Evolutionary conservation across 2,113 vertebrate genomes (phyloP).

Genomic region (Melanostigma gelatinosum): DNA sequence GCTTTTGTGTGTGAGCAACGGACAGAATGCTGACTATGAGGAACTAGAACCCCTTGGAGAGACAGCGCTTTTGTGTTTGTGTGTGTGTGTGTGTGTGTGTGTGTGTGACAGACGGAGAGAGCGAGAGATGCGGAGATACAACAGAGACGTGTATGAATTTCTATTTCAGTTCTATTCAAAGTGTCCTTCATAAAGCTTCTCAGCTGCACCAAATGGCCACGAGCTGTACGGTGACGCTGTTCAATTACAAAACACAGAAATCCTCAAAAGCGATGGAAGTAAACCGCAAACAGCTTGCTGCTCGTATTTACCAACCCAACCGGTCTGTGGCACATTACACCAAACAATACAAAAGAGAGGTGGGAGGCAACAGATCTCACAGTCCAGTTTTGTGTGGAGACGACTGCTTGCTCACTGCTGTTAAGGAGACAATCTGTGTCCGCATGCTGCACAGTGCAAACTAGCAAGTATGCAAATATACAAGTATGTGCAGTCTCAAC

Average conservation of each 20-base stretch:
- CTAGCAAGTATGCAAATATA: slow-evolving; percentile 10
- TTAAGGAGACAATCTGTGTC: slow-evolving; percentile 56
- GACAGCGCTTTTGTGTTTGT: slow-evolving; percentile 33
- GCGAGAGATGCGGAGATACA: slow-evolving; percentile 35
- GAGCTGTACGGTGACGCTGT: slow-evolving; percentile 3
- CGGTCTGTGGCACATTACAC: slow-evolving; percentile 55
- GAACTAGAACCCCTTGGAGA: slow-evolving; percentile 57
- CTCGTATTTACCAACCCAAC: slow-evolving; percentile 54
- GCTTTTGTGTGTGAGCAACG: slow-evolving; percentile 35
- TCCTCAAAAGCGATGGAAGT: slow-evolving; percentile 25
- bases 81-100: not conserved
- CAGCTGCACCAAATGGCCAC: slow-evolving; percentile 21
- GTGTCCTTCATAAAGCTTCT: slow-evolving; percentile 9
- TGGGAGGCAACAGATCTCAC: slow-evolving; percentile 55
- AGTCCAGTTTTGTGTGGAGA: slow-evolving; percentile 36
- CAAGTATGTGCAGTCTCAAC: not conserved
- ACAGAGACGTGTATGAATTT: slow-evolving; percentile 10
- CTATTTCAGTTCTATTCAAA: slow-evolving; percentile 21
- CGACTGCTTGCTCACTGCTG: slow-evolving; percentile 37
- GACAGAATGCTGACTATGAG: slow-evolving; percentile 72
- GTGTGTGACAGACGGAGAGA: slow-evolving; percentile 7
- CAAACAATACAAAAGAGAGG: slow-evolving; percentile 57
- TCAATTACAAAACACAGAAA: slow-evolving; percentile 35
- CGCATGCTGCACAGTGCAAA: slow-evolving; percentile 17
- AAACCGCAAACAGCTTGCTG: slow-evolving; percentile 55